Percentiles rank a stretch among this genome's conserved stretches.
These are phyloP conservation scores for Zaprionus bogoriensis DNA, from an alignment of 2,888 invertebrate genomes.

Conservation along the genomic window DNA sequence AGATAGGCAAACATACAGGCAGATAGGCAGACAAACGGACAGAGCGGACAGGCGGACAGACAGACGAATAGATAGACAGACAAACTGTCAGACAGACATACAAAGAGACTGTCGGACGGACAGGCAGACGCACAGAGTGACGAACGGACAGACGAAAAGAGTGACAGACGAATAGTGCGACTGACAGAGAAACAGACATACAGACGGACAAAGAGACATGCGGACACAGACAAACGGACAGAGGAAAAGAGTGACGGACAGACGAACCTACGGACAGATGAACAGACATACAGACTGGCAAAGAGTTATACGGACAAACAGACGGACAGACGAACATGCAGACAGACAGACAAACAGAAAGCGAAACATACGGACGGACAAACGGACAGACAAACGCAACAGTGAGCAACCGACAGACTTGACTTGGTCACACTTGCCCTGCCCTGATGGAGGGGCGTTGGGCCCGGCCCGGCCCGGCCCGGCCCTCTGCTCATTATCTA, in stretches of 20 bases:
- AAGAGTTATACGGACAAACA: too few relatives aligned
- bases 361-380: slow-evolving; percentile 16
- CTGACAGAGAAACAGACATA: slow-evolving; percentile 1
- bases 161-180: too few relatives aligned
- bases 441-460: background rate
- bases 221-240: slow-evolving; percentile 29
- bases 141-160: slow-evolving; percentile 39
- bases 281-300: too few relatives aligned
- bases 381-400: background rate
- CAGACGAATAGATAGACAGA: background rate
- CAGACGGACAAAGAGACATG: background rate
- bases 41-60: background rate
- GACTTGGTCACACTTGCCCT: slow-evolving; percentile 32
- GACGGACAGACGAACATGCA: slow-evolving; percentile 18
- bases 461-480: slow-evolving; percentile 18
- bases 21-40: slow-evolving; percentile 21
- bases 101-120: slow-evolving; percentile 41
- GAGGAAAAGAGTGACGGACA: slow-evolving; percentile 40
- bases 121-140: slow-evolving; percentile 62
- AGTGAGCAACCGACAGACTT: background rate
- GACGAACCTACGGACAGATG: slow-evolving; percentile 13
- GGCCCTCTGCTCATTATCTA: slow-evolving; percentile 67
- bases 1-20: slow-evolving; percentile 37
- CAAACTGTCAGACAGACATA: too few relatives aligned
- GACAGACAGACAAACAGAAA: too few relatives aligned